Conservation (phyloP, 2,113 vertebrate species). For the Phocoena phocoena region DNA sequence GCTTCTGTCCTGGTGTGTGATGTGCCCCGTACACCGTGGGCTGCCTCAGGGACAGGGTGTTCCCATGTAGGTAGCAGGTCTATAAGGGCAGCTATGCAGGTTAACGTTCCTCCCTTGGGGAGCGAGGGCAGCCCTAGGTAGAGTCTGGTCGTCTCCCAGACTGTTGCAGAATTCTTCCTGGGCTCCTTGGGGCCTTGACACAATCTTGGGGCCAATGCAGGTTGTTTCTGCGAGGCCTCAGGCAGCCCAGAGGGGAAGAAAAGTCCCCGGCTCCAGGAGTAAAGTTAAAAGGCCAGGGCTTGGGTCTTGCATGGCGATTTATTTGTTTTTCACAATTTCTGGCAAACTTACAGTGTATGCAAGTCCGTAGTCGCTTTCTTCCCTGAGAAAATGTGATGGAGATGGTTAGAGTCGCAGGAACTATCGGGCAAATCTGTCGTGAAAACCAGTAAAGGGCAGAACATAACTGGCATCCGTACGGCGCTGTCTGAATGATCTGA, state of each 20-base stretch:
- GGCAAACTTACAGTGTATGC: neutral
- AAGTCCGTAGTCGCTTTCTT: neutral
- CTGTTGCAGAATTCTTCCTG: neutral
- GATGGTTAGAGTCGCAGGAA: neutral
- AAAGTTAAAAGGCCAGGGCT: neutral
- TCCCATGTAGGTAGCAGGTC: accelerated
- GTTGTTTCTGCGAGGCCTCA: neutral
- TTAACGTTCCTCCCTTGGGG: neutral
- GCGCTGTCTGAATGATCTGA: neutral
- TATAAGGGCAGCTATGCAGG: neutral
- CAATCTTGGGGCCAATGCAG: accelerated
- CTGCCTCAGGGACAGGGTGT: accelerated
- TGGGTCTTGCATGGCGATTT: neutral
- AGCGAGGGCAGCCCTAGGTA: neutral
- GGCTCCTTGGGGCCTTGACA: neutral
- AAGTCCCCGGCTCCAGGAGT: neutral
- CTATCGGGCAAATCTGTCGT: neutral
- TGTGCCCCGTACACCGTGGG: accelerated
- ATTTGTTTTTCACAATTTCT: neutral
- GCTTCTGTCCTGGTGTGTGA: neutral
- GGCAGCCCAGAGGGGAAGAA: neutral
- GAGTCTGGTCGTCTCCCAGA: neutral
- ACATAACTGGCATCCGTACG: accelerated
- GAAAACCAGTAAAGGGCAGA: neutral
- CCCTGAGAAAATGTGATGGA: neutral